A percentile compares a stretch with the other conserved stretches of the same genome.
Evolutionary conservation across 2,797 vertebrate species (phyloP).

Genomic region (Syngnathus acus): DNA sequence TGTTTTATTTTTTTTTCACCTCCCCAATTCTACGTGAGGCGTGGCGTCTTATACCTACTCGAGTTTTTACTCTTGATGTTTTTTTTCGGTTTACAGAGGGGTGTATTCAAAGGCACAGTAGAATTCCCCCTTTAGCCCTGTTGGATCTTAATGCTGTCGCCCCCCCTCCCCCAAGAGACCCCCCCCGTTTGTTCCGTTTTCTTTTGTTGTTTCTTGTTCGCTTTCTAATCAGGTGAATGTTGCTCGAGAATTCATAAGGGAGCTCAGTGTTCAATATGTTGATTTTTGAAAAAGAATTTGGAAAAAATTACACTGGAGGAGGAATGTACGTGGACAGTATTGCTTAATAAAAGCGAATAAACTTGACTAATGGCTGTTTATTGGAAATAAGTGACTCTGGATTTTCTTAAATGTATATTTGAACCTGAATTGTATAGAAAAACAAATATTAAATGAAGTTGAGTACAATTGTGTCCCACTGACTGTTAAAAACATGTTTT

Average conservation of each 20-base stretch:
- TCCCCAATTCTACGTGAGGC: constrained; percentile 5
- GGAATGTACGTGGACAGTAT: constrained; percentile 72
- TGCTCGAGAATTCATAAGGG: constrained; percentile 48
- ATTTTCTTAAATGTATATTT: neutral
- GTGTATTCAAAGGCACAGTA: constrained; percentile 53
- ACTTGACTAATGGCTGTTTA: constrained; percentile 30
- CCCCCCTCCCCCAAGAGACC: neutral
- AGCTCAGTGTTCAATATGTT: constrained; percentile 53
- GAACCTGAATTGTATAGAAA: neutral
- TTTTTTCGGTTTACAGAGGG: constrained; percentile 62
- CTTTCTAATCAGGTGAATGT: constrained; percentile 58
- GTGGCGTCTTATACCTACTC: constrained; percentile 46
- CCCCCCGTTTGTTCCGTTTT: too few relatives aligned
- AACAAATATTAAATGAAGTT: neutral
- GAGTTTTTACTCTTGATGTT: constrained; percentile 41
- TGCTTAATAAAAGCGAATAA: constrained; percentile 74
- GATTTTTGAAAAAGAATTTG: constrained; percentile 41
- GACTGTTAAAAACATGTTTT: neutral
- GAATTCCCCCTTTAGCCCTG: constrained; percentile 46
- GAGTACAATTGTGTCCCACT: neutral
- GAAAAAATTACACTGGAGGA: constrained; percentile 73
- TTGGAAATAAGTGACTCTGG: neutral
- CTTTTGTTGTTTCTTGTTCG: constrained; percentile 28
- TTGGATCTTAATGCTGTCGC: constrained; percentile 64
- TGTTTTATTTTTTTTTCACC: constrained; percentile 23